Conservation (phyloP, 2,888 invertebrate genomes). For the Saturnia japonica region DNA sequence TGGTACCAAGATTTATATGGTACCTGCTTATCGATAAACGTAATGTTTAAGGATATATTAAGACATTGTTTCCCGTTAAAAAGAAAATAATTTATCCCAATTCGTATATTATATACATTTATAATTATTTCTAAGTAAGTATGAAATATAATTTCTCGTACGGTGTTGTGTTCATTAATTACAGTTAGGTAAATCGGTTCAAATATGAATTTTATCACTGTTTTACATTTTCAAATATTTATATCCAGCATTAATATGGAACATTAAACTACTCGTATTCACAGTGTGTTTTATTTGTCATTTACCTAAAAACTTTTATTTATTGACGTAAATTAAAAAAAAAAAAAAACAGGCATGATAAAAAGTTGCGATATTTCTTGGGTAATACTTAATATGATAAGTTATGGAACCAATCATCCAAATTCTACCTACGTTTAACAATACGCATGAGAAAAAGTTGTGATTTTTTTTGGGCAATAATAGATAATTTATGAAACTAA, state of each 20-base stretch:
- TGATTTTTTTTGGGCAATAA: too few relatives aligned
- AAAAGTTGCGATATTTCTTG: background rate
- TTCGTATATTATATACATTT: background rate
- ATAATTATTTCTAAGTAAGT: constrained; percentile 53
- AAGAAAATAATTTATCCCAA: constrained; percentile 7
- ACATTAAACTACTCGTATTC: constrained; percentile 81
- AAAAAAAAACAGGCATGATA: background rate
- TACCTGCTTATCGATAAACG: constrained; percentile 66
- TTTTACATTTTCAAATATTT: constrained; percentile 83
- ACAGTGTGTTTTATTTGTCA: constrained; percentile 60
- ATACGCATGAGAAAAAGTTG: too few relatives aligned
- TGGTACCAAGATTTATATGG: constrained; percentile 61
- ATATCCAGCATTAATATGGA: constrained; percentile 81
- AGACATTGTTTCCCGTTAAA: constrained; percentile 45
- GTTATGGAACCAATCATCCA: too few relatives aligned
- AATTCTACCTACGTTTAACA: too few relatives aligned
- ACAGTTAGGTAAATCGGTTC: constrained; percentile 77
- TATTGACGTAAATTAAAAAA: background rate
- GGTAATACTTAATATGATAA: too few relatives aligned
- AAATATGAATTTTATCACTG: constrained; percentile 82
- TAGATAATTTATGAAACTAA: too few relatives aligned
- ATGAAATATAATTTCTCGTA: constrained; percentile 68
- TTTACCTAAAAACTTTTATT: constrained; percentile 1
- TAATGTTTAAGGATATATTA: constrained; percentile 49
- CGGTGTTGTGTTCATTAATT: constrained; percentile 67